Evolutionary conservation across 2,113 vertebrate genomes (phyloP), one percentile per base, ranked within the genome.

Genomic region (Hippocampus comes): DNA sequence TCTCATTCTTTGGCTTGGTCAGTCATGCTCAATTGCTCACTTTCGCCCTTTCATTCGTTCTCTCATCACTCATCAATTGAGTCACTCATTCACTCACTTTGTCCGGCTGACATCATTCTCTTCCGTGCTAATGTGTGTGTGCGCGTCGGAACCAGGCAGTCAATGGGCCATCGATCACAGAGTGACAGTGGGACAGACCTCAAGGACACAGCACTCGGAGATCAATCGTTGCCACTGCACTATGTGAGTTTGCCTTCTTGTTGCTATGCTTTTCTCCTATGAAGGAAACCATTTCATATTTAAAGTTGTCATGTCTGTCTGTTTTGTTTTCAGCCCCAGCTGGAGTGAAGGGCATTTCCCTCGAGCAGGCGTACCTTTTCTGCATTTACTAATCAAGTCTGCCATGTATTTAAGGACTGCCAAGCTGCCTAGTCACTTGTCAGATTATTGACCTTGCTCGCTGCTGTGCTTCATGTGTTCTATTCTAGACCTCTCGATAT

Each of bases 101-200:
- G n/a, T n/a, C 38, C 34, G 34, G n/a, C 23, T 59, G 21, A 23
- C 41, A 23, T 46, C n/a, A 48, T 18, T 43, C 64, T 25, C 64
- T 48, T 66, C 63, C 6, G 67, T 55, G 27, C 49, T 7, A 49
- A 49, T 49, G 43, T 67, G 53, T 68, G 55, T 55, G 63, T 73
- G 38, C 71, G 72, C 72, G 57, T 59, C 17, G 66, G 61, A 38
- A 74, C 21, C 76, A 63, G 67, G 71, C 72, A 81, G 56, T 90
- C 85, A 82, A 90, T 90, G 79, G 78, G 70, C 75, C 82, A 91
- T 91, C 38, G 90, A 91, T 89, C 79, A 80, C 70, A 67, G 43
- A 8, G 73, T 84, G 86, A 88, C 82, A 84, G 77, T 73, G 74
- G 89, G 81, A 84, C 86, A 84, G 65, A 87, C 86, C 82, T 86